Conservation (phyloP, 2,797 vertebrate genomes). For the Chloroceryle inda region DNA sequence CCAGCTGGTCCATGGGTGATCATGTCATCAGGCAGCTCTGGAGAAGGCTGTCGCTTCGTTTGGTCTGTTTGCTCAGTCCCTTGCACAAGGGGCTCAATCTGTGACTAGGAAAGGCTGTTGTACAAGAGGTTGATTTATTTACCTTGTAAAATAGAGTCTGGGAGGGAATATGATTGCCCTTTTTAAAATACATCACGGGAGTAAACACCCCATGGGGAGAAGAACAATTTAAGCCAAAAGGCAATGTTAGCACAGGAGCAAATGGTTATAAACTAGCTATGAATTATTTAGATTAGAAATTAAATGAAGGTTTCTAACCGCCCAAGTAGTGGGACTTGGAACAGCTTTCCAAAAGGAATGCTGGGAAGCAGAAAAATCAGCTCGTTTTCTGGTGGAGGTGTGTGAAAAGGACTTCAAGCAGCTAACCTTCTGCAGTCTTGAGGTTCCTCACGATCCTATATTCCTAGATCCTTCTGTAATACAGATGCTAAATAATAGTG, state of each 20-base stretch:
- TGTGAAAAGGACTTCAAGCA: neutral
- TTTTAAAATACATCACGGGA: constrained; percentile 23
- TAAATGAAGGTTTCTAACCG: constrained; percentile 1
- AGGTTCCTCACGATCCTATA: neutral
- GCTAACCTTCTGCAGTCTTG: neutral
- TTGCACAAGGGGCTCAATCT: neutral
- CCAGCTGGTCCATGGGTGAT: neutral
- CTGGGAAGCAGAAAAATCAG: neutral
- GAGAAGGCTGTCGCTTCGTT: neutral
- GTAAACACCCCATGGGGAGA: constrained; percentile 45
- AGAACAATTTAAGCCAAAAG: constrained; percentile 54
- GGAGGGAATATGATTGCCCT: constrained; percentile 53
- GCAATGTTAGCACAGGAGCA: constrained; percentile 46
- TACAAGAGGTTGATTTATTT: constrained; percentile 34
- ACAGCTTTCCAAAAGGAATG: neutral
- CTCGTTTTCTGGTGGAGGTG: neutral
- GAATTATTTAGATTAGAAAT: constrained; percentile 61
- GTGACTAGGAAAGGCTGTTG: neutral
- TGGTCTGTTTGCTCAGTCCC: neutral
- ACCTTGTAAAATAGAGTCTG: constrained; percentile 19
- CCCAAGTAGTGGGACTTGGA: neutral
- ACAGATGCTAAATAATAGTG: neutral
- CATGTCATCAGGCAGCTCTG: neutral
- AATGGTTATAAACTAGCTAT: constrained; percentile 33
- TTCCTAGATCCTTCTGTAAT: neutral